Evolutionary conservation across 2,888 invertebrate species (phyloP), one percentile per base, ranked within the genome.

Genomic region (Strigamia maritima): DNA sequence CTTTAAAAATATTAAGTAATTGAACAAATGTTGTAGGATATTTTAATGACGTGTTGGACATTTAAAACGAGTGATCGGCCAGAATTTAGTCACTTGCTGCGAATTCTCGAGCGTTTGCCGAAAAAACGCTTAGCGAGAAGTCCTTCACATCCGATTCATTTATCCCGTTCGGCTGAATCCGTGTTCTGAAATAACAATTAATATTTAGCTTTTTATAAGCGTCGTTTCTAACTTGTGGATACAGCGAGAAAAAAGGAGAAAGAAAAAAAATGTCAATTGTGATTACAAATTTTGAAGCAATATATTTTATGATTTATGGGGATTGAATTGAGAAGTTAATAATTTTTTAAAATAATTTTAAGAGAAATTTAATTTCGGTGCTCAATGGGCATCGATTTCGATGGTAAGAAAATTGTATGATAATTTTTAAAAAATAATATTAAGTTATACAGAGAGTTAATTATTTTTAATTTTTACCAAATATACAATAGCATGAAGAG

Each of bases 131-230:
- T 99, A 83, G 96, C 95, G 77, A 92, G 99, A 82, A 97, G 97
- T 85, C 99, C 99, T 82, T 98, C 98, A 81, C 98, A 98, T 90
- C 98, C 98, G 38, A 93, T 97, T 83, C 97, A 98, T 86, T 90
- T 98, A 84, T 97, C 97, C 76, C 92, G 97, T 84, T 97, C 97
- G 77, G 97, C 96, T 75, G 97, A 98, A 89, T 96, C 96, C 78
- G 94, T 97, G 84, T 96, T 95, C 24, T 79, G 78, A 28, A 28
- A 70, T 7, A 49, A 19, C 16, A 6, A 49, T 49, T 19, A 49
- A 49, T 49, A 19, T 49, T 49, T 49, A 49, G 49, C 49, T 49
- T 49, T 49, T 49, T 49, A 35, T 35, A 35, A 35, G 24, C 22
- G 2, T 60, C 24, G 0, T 60, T 19, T 22, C 7, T 24, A 60